These are phyloP conservation scores for Anagrus nilaparvatae DNA, from an alignment of 1,140 invertebrate species.

Conservation along the genomic window DNA sequence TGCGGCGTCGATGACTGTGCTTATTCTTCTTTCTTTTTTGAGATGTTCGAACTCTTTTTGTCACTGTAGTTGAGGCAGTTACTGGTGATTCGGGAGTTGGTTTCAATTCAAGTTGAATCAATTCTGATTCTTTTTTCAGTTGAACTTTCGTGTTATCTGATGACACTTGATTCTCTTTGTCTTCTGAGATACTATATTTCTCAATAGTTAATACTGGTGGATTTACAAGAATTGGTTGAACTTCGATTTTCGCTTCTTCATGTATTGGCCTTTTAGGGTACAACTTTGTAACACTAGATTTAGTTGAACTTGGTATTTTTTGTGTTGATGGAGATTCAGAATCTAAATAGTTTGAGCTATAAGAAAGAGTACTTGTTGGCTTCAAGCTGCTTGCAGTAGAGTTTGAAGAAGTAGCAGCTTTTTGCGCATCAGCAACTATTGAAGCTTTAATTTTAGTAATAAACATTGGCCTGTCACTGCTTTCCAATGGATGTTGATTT, in stretches of 20 bases:
- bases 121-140: conserved; percentile 28
- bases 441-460: conserved; percentile 35
- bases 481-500: conserved; percentile 21
- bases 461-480: conserved; percentile 29
- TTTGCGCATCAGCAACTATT: conserved; percentile 24
- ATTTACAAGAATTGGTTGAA: conserved; percentile 30
- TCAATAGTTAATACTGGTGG: conserved; percentile 29
- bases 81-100: conserved; percentile 5
- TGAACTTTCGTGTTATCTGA: conserved; percentile 23
- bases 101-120: conserved; percentile 22
- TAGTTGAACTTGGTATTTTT: conserved; percentile 19
- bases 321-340: conserved; percentile 15
- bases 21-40: conserved; percentile 50
- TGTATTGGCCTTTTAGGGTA: conserved; percentile 30
- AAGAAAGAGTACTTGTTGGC: conserved; percentile 2
- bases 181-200: conserved; percentile 25
- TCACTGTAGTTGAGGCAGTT: conserved; percentile 31
- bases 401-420: conserved; percentile 10
- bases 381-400: neutral
- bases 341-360: conserved; percentile 12
- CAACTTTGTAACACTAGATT: conserved; percentile 23
- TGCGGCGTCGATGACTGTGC: conserved; percentile 42
- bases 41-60: conserved; percentile 38
- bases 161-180: conserved; percentile 11
- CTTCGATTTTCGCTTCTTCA: conserved; percentile 26